A percentile compares a stretch with the other conserved stretches of the same genome.
These are phyloP conservation scores for Trichonephila clavipes DNA, from an alignment of 1,140 invertebrate species.

Conservation along the genomic window DNA sequence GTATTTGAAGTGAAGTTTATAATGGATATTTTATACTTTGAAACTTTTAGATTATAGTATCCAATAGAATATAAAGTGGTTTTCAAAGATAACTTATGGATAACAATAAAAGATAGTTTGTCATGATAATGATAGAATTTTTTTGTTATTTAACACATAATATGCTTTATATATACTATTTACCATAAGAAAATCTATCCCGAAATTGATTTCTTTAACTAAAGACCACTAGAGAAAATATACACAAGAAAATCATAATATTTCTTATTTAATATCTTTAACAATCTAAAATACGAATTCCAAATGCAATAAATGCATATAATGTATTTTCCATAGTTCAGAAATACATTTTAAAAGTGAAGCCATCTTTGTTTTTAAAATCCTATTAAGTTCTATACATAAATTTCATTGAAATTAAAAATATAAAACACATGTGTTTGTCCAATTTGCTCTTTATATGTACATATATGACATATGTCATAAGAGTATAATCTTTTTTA, in stretches of 20 bases:
- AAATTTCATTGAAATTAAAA: background rate
- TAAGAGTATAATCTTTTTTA: background rate
- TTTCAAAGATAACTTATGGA: too few relatives aligned
- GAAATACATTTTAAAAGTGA: background rate
- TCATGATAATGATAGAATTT: too few relatives aligned
- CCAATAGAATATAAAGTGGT: too few relatives aligned
- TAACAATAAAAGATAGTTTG: too few relatives aligned
- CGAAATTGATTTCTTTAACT: too few relatives aligned
- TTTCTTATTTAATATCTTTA: background rate
- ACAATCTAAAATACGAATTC: background rate
- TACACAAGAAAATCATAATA: background rate
- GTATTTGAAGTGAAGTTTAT: too few relatives aligned
- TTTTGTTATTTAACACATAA: too few relatives aligned
- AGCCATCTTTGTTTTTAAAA: background rate
- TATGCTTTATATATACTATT: background rate
- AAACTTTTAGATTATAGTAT: too few relatives aligned
- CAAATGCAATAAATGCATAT: background rate
- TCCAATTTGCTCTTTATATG: conserved; percentile 20
- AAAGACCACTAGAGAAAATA: background rate
- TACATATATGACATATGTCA: background rate
- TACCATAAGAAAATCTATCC: background rate
- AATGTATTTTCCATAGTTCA: background rate
- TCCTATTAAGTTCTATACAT: conserved; percentile 2
- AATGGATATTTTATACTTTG: too few relatives aligned
- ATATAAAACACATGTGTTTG: background rate